Evolutionary conservation across 2,113 vertebrate species (phyloP).

Genomic region (Sterna hirundo): DNA sequence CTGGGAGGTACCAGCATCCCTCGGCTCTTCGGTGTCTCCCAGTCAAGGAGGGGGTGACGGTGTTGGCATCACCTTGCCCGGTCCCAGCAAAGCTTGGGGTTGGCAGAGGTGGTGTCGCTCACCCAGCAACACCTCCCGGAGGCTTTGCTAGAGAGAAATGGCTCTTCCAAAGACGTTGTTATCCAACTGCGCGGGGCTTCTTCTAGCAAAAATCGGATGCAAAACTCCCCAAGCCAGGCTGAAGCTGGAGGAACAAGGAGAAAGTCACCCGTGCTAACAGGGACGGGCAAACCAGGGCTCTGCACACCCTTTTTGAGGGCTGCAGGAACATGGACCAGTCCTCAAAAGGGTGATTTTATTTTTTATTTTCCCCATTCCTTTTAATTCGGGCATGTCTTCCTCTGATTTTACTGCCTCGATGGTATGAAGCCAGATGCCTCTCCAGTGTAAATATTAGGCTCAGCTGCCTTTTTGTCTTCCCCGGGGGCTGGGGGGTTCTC

Average conservation of each 20-base stretch:
- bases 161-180: rapidly evolving
- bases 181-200: neutral
- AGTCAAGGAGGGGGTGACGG: neutral
- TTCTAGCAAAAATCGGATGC: neutral
- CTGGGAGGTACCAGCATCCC: neutral
- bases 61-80: neutral
- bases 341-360: neutral
- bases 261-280: neutral
- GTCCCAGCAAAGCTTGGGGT: neutral
- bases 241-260: neutral
- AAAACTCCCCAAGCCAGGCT: neutral
- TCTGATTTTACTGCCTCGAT: neutral
- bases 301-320: neutral
- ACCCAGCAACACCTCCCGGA: neutral
- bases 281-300: neutral
- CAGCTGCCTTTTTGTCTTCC: neutral
- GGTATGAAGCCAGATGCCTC: neutral
- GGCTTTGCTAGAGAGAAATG: neutral
- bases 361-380: neutral
- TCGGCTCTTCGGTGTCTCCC: neutral
- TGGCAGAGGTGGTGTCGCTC: neutral
- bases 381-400: neutral
- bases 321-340: rapidly evolving
- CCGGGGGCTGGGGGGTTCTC: neutral
- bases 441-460: neutral